Evolutionary conservation across 2,888 invertebrate genomes (phyloP).

Genomic region (Eurois occulta): DNA sequence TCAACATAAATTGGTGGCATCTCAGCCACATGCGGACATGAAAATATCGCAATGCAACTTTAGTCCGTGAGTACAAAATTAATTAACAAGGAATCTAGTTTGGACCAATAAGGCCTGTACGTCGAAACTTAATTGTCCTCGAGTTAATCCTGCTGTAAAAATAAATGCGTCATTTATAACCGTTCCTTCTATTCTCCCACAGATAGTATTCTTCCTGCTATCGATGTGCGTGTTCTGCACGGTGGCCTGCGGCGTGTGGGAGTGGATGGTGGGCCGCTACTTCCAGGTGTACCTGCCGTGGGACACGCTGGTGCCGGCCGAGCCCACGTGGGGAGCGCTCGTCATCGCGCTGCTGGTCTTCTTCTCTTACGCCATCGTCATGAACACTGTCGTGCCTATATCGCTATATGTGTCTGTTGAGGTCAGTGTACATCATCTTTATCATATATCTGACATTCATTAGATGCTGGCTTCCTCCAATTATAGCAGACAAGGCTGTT

Average conservation of each 20-base stretch:
- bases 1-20: background rate
- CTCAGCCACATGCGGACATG: background rate
- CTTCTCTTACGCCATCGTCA: conserved; percentile 99
- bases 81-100: background rate
- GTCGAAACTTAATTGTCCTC: background rate
- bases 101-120: background rate
- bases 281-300: conserved; percentile 98
- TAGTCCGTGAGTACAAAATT: background rate
- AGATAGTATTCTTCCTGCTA: conserved; percentile 99
- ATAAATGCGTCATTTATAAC: background rate
- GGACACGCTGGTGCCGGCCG: conserved; percentile 97
- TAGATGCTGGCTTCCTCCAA: background rate
- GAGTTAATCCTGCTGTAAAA: background rate
- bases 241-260: conserved; percentile 99
- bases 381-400: conserved; percentile 99
- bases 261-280: conserved; percentile 97
- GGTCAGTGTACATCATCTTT: conserved; percentile 82
- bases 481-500: background rate
- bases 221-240: conserved; percentile 99
- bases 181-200: conserved; percentile 61
- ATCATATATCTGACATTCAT: background rate
- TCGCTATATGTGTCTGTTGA: conserved; percentile 99
- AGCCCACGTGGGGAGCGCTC: conserved; percentile 95
- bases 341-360: conserved; percentile 99
- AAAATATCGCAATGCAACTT: background rate